Conservation (phyloP, 2,888 invertebrate species). For the Napeogenes inachia region DNA sequence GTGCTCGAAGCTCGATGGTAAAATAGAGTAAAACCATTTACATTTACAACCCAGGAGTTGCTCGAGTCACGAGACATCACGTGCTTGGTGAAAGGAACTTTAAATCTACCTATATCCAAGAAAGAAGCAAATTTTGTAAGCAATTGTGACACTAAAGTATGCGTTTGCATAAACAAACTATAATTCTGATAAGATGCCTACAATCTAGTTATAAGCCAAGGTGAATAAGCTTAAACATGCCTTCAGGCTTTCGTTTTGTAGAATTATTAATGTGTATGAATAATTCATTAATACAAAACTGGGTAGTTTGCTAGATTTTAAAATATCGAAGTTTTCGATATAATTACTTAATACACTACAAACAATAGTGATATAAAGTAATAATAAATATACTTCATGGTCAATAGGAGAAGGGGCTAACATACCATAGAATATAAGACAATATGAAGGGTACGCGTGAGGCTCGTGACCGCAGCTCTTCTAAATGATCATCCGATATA, state of each 20-base stretch:
- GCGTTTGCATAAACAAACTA: slow-evolving; percentile 5
- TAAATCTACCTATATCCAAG: not conserved
- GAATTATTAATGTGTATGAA: not conserved
- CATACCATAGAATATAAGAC: slow-evolving; percentile 15
- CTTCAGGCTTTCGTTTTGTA: not conserved
- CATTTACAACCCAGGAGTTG: not conserved
- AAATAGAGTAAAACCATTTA: not conserved
- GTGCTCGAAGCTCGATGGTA: not conserved
- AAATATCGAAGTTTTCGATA: too few relatives aligned
- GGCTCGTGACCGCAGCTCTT: slow-evolving; percentile 52
- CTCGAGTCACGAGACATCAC: slow-evolving; percentile 18
- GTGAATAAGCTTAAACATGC: not conserved
- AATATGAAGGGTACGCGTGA: slow-evolving; percentile 67
- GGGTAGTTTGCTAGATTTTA: too few relatives aligned
- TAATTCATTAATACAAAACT: not conserved
- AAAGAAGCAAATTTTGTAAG: slow-evolving; percentile 11
- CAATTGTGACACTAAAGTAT: slow-evolving; percentile 5
- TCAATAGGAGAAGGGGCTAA: slow-evolving; percentile 63
- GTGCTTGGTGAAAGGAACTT: slow-evolving; percentile 34
- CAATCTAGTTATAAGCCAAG: not conserved
- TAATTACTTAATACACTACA: not conserved
- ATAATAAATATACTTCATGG: slow-evolving; percentile 46
- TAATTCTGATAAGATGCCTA: not conserved
- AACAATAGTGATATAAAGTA: slow-evolving; percentile 16
- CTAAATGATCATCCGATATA: slow-evolving; percentile 18